These are phyloP conservation scores for Ophraella communa DNA, from an alignment of 2,888 invertebrate species.

Conservation along the genomic window DNA sequence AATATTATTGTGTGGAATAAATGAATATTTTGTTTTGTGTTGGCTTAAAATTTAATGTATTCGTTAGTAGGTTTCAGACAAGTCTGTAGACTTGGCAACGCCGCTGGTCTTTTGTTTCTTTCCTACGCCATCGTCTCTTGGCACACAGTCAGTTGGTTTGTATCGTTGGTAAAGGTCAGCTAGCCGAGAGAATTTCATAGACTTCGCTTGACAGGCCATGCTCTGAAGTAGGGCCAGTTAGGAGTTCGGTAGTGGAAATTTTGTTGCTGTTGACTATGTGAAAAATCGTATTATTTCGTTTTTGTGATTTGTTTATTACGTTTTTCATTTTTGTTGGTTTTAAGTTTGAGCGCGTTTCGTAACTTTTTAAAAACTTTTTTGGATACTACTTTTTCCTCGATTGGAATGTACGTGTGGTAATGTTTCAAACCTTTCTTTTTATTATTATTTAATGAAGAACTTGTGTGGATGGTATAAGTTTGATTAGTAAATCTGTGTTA, in stretches of 20 bases:
- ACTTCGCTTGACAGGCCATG: slow-evolving; percentile 36
- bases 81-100: slow-evolving; percentile 6
- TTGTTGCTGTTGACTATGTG: slow-evolving; percentile 17
- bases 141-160: slow-evolving; percentile 33
- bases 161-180: slow-evolving; percentile 23
- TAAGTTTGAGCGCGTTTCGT: not conserved
- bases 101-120: slow-evolving; percentile 13
- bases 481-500: not conserved
- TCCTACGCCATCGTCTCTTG: slow-evolving; percentile 15
- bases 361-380: slow-evolving; percentile 8
- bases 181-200: slow-evolving; percentile 22
- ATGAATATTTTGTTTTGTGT: too few species aligned
- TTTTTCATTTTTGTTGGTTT: slow-evolving; percentile 23
- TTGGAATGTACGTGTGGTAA: slow-evolving; percentile 14
- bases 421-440: not conserved
- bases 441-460: not conserved
- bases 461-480: slow-evolving; percentile 6
- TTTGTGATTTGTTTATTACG: slow-evolving; percentile 18
- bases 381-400: slow-evolving; percentile 2
- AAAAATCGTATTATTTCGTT: slow-evolving; percentile 20
- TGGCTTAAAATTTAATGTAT: too few species aligned
- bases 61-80: not conserved
- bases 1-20: too few species aligned
- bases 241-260: slow-evolving; percentile 33
- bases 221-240: slow-evolving; percentile 30